phyloP scores from a whole-genome alignment of 2,797 vertebrate genomes.

The Alectoris magna region DNA sequence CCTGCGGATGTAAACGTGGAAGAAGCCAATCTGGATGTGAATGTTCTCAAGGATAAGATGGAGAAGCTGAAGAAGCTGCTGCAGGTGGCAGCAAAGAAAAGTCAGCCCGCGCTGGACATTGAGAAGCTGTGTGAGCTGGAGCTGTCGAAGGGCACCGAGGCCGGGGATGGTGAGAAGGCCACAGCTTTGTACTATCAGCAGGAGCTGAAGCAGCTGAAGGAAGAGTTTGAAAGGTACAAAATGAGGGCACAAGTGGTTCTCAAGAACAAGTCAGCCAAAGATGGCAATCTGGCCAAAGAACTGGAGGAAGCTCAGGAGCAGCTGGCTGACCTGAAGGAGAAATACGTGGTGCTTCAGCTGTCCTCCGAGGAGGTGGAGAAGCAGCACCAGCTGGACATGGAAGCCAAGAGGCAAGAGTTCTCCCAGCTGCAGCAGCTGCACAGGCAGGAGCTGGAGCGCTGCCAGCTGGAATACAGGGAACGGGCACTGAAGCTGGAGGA shows the following conservation, averaged over 20 bases:
- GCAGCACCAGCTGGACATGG: constrained; percentile 77
- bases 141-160: constrained; percentile 45
- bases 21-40: constrained; percentile 84
- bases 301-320: constrained; percentile 90
- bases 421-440: constrained; percentile 81
- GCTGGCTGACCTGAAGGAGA: constrained; percentile 90
- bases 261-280: constrained; percentile 89
- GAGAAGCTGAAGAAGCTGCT: constrained; percentile 88
- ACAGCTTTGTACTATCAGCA: constrained; percentile 83
- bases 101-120: constrained; percentile 75
- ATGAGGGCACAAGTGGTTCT: constrained; percentile 90
- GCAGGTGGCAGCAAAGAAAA: constrained; percentile 80
- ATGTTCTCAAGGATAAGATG: constrained; percentile 85
- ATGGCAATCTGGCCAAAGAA: constrained; percentile 85
- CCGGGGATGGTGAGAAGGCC: constrained; percentile 78
- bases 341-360: constrained; percentile 89
- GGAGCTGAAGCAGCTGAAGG: constrained; percentile 91
- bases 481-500: constrained; percentile 86
- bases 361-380: constrained; percentile 81
- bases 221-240: constrained; percentile 96
- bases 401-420: constrained; percentile 79
- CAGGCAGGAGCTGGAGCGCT: constrained; percentile 86
- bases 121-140: constrained; percentile 78
- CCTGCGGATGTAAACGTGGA: constrained; percentile 74
- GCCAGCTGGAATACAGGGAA: constrained; percentile 83